These are phyloP conservation scores for western clawed frog (Xenopus tropicalis) DNA, from an alignment of 2,113 vertebrate species.

Conservation along the genomic window DNA sequence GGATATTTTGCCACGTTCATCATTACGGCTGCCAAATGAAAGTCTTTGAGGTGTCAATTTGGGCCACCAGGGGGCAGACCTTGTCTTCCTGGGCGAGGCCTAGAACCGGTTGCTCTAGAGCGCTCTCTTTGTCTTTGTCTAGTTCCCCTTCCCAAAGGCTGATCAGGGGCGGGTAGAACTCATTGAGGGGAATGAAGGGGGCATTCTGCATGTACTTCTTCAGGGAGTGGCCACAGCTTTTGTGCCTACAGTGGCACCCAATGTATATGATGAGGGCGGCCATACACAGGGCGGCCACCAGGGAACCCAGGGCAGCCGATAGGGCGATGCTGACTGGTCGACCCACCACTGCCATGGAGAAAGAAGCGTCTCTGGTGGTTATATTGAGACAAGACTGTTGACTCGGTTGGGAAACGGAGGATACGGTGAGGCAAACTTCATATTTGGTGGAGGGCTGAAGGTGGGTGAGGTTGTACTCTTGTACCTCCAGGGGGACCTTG, in stretches of 20 bases:
- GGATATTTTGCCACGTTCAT: background rate
- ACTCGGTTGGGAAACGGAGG: slow-evolving; percentile 7
- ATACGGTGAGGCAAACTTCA: slow-evolving; percentile 70
- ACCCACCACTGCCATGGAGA: slow-evolving; percentile 63
- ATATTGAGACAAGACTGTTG: slow-evolving; percentile 71
- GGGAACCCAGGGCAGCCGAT: slow-evolving; percentile 70
- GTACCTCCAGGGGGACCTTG: slow-evolving; percentile 69
- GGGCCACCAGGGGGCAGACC: slow-evolving; percentile 49
- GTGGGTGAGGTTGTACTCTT: slow-evolving; percentile 77
- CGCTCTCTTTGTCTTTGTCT: slow-evolving; percentile 69
- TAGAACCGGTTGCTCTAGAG: slow-evolving; percentile 46
- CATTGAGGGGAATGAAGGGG: slow-evolving; percentile 68
- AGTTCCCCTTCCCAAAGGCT: slow-evolving; percentile 74
- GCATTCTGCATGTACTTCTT: slow-evolving; percentile 77
- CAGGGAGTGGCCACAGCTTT: slow-evolving; percentile 69
- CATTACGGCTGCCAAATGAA: slow-evolving; percentile 68
- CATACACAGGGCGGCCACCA: slow-evolving; percentile 72
- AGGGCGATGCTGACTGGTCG: slow-evolving; percentile 64
- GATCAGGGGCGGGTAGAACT: slow-evolving; percentile 77
- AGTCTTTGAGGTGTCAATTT: slow-evolving; percentile 75
- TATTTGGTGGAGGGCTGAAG: slow-evolving; percentile 71
- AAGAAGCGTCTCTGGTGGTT: slow-evolving; percentile 69
- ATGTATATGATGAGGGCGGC: slow-evolving; percentile 68
- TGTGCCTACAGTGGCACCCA: slow-evolving; percentile 63
- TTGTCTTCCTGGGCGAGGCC: slow-evolving; percentile 16